Evolutionary conservation across 2,888 invertebrate species (phyloP), one percentile per base, ranked within the genome.

Genomic region (Atherix ibis): DNA sequence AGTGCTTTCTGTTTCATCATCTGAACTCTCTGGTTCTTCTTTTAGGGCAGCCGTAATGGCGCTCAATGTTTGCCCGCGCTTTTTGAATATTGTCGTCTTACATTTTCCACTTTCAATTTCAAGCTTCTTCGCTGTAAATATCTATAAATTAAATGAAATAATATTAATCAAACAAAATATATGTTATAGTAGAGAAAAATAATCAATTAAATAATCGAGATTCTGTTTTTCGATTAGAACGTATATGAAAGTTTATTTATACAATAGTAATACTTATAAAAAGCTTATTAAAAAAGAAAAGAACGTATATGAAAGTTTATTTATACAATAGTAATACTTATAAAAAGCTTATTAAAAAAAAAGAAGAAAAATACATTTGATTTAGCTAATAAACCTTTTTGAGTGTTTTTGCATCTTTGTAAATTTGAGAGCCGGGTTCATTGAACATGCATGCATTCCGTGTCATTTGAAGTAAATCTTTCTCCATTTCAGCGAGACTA

Each of bases 401-500:
- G 35, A 97, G 62, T 16, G 76, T 68, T 52, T 87, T 88, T 2
- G 95, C 92, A 61, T 94, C 91, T 61, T 89, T 92, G 54, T 92
- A 95, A 46, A 97, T 94, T 54, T 82, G 81, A 10, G 94, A 94
- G 3, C 91, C 91, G 0, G 97, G 91, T 52, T 95, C 95, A 56
- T 97, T 97, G 53, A 92, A 98, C 13, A 76, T 68, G 54, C 92
- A 94, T 0, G 97, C 97, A 60, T 98, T 98, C 44, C 82, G 78
- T 31, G 85, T 84, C 83, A 98, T 87, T 34, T 85, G 65, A 43
- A 80, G 58, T 25, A 98, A 62, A 65, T 98, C 97, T 41, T 76
- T 76, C 56, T 94, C 94, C 66, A 98, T 68, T 35, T 92, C 89
- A 29, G 65, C 65, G 22, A 97, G 57, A 42, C 64, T 71, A 1